These are phyloP conservation scores for Gadopsis bispinosus DNA, from an alignment of 2,797 vertebrate species.

Conservation along the genomic window DNA sequence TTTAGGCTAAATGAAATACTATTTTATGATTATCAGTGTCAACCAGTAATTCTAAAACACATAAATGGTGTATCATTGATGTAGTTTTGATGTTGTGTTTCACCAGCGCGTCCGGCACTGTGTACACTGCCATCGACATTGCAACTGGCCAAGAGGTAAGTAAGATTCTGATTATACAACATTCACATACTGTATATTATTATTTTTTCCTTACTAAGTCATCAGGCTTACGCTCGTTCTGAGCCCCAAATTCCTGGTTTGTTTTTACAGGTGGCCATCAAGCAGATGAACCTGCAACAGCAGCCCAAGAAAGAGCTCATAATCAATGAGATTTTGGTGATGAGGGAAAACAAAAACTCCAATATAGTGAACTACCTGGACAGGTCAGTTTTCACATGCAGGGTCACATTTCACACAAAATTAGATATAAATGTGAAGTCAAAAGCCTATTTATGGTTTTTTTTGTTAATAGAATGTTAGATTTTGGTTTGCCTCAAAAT, in stretches of 20 bases:
- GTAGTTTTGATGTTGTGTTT: constrained; percentile 54
- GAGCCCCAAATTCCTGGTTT: constrained; percentile 22
- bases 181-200: background rate
- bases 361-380: constrained; percentile 99
- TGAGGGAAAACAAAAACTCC: constrained; percentile 99
- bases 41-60: background rate
- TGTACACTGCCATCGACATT: constrained; percentile 97
- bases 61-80: constrained; percentile 1
- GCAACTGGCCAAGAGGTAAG: constrained; percentile 96
- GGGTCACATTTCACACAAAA: background rate
- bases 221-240: background rate
- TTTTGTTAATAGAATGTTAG: background rate
- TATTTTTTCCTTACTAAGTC: background rate
- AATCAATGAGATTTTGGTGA: constrained; percentile 99
- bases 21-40: background rate
- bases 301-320: constrained; percentile 99
- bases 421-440: background rate
- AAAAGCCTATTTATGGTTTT: background rate
- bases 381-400: constrained; percentile 86
- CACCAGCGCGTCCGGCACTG: constrained; percentile 94
- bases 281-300: constrained; percentile 99
- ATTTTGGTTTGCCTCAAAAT: background rate
- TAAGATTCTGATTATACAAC: background rate
- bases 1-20: background rate
- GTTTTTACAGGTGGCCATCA: constrained; percentile 93